phyloP scores from a whole-genome alignment of 2,797 vertebrate genomes.

The Pangasius djambal region DNA sequence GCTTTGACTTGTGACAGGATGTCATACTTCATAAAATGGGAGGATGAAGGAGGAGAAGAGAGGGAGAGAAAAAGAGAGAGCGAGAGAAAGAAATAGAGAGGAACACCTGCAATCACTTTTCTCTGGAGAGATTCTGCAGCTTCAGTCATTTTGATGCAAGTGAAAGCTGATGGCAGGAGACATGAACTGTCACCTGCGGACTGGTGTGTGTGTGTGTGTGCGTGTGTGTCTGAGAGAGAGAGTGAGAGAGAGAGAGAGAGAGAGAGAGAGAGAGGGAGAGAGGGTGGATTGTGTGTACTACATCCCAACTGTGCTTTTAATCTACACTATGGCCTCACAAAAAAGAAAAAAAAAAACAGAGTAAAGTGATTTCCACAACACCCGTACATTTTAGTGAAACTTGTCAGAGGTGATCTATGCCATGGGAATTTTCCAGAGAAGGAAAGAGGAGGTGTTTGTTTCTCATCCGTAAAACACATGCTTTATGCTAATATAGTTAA shows the following conservation, averaged over 20 bases:
- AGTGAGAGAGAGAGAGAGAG: too few relatives aligned
- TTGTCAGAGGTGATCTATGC: background rate
- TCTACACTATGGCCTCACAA: background rate
- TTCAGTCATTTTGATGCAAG: conserved; percentile 48
- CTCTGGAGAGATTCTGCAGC: conserved; percentile 42
- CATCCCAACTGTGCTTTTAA: background rate
- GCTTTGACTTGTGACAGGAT: conserved; percentile 48
- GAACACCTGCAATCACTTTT: conserved; percentile 20
- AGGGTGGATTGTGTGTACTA: background rate
- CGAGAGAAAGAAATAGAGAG: background rate
- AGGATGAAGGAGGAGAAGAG: conserved; percentile 18
- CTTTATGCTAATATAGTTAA: background rate
- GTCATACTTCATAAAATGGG: conserved; percentile 49
- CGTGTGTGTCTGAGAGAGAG: background rate
- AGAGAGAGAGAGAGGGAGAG: background rate
- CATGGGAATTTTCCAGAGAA: background rate
- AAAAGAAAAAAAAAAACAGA: too few relatives aligned
- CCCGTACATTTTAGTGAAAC: background rate
- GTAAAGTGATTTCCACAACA: background rate
- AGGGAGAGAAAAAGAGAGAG: conserved; percentile 9
- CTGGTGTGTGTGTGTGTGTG: background rate
- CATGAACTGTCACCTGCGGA: conserved; percentile 37
- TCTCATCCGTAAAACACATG: background rate
- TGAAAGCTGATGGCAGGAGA: conserved; percentile 51
- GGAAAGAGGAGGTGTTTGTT: background rate